phyloP scores from a whole-genome alignment of 2,888 invertebrate genomes.

The Galeopsomyia nigrocyanea region DNA sequence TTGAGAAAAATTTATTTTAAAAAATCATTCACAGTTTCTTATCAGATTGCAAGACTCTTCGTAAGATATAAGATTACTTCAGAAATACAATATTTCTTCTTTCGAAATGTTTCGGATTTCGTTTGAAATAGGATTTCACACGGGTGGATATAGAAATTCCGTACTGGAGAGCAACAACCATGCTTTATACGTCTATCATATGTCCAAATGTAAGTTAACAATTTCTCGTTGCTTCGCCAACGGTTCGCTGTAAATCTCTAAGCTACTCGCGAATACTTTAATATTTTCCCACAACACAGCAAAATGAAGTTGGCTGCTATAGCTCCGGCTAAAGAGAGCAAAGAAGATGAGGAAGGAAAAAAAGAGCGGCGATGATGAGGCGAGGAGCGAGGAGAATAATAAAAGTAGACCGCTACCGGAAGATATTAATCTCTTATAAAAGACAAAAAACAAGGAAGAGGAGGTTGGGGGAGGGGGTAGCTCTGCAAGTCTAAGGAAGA shows the following conservation, averaged over 20 bases:
- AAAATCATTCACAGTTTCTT: no score
- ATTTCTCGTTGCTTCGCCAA: background rate
- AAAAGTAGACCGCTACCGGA: slow-evolving; percentile 38
- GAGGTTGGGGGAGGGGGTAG: slow-evolving; percentile 36
- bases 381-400: slow-evolving; percentile 39
- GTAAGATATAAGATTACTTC: no score
- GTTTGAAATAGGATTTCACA: no score
- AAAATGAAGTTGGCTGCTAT: slow-evolving; percentile 11
- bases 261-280: background rate
- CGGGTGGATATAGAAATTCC: no score
- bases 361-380: slow-evolving; percentile 32
- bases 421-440: slow-evolving; percentile 45
- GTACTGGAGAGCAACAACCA: no score
- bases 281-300: no score
- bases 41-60: no score
- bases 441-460: slow-evolving; percentile 37
- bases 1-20: no score
- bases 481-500: slow-evolving; percentile 12
- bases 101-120: no score
- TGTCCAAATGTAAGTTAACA: no score
- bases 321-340: background rate
- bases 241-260: slow-evolving; percentile 8
- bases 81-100: no score
- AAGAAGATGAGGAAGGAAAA: slow-evolving; percentile 32
- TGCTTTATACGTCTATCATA: no score